These are phyloP conservation scores for Eptatretus atami DNA, from an alignment of 2,797 vertebrate genomes.

Conservation along the genomic window DNA sequence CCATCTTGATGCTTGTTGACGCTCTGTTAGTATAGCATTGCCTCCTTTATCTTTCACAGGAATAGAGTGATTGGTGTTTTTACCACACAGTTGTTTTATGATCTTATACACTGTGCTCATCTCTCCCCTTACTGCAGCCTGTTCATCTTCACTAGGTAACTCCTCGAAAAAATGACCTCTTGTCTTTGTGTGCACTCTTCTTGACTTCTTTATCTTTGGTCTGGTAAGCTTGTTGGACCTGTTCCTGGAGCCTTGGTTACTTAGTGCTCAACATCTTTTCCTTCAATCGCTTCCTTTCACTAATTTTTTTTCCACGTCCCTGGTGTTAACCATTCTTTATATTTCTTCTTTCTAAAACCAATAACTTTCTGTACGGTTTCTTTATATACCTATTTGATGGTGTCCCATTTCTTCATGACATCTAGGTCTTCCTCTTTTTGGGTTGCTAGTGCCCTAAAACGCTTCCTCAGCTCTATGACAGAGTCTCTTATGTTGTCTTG, in stretches of 20 bases:
- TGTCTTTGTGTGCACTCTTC: neutral
- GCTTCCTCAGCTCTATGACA: too few species aligned
- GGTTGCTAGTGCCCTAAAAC: too few species aligned
- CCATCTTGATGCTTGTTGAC: slow-evolving; percentile 3
- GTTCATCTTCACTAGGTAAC: neutral
- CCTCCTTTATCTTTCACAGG: neutral
- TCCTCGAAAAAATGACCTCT: neutral
- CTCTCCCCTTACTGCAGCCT: neutral
- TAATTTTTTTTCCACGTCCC: too few species aligned
- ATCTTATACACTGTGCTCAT: neutral
- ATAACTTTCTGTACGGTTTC: too few species aligned
- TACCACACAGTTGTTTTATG: neutral
- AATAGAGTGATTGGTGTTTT: neutral
- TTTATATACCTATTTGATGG: too few species aligned
- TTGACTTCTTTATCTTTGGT: neutral
- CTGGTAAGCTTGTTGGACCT: neutral
- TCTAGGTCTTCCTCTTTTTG: too few species aligned
- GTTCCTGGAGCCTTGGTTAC: neutral
- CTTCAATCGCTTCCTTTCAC: too few species aligned
- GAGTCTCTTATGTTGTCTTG: too few species aligned
- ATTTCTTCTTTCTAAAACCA: too few species aligned
- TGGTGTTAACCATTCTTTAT: too few species aligned
- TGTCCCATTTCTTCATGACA: too few species aligned
- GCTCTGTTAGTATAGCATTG: neutral
- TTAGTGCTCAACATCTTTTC: neutral